Conservation (phyloP, 2,888 invertebrate species). For the Ramazzottius varieornatus region DNA sequence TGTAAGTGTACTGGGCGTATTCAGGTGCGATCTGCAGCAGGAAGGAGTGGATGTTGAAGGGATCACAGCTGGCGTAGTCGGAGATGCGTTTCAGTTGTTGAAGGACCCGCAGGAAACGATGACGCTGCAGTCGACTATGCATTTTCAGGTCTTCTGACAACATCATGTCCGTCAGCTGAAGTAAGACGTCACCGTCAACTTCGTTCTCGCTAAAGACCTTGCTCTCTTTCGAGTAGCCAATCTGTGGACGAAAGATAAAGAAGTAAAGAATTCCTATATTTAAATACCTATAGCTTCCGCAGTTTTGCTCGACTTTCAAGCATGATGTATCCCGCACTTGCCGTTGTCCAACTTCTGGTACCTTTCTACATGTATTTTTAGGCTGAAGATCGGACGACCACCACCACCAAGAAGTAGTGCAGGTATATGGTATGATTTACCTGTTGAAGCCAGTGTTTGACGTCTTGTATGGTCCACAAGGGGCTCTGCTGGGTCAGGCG, state of each 20-base stretch:
- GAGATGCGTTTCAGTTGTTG: conserved; percentile 79
- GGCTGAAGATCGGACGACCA: too few relatives aligned
- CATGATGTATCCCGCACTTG: too few relatives aligned
- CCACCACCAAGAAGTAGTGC: too few relatives aligned
- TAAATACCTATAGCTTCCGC: too few relatives aligned
- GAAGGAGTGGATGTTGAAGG: conserved; percentile 40
- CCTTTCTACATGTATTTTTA: too few relatives aligned
- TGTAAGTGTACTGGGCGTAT: conserved; percentile 83
- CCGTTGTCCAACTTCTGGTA: too few relatives aligned
- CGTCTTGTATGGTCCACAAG: conserved; percentile 84
- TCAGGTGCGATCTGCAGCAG: conserved; percentile 43
- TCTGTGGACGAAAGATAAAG: conserved; percentile 23
- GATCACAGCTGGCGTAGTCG: conserved; percentile 77
- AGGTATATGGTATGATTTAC: too few relatives aligned
- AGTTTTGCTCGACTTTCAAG: too few relatives aligned
- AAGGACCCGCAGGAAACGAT: conserved; percentile 64
- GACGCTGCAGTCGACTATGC: conserved; percentile 61
- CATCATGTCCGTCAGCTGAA: conserved; percentile 72
- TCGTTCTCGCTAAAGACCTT: conserved; percentile 59
- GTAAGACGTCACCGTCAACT: conserved; percentile 80
- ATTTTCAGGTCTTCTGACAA: conserved; percentile 72
- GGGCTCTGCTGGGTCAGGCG: conserved; percentile 93
- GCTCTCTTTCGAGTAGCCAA: conserved; percentile 63
- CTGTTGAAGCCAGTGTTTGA: conserved; percentile 91
- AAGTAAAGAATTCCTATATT: neutral